These are phyloP conservation scores for Meloidogyne chitwoodi DNA, from an alignment of 1,140 invertebrate species.

Conservation along the genomic window DNA sequence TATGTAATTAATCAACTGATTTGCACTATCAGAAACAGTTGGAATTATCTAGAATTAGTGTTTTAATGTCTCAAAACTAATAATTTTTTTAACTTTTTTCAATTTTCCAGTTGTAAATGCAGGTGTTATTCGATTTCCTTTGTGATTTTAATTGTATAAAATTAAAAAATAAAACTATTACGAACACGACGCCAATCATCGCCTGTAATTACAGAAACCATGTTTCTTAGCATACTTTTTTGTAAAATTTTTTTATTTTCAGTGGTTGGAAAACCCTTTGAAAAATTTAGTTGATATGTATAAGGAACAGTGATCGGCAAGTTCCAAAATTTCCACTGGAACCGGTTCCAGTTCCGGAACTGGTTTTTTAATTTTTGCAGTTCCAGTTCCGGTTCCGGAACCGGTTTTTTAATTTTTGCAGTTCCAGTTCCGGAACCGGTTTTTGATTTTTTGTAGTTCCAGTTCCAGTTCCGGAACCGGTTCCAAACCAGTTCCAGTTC, in stretches of 20 bases:
- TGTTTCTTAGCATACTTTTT: background rate
- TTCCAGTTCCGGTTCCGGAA: no score
- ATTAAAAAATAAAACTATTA: background rate
- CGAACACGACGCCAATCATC: conserved; percentile 34
- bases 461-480: no score
- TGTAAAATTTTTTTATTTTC: conserved; percentile 1
- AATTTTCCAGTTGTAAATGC: conserved; percentile 35
- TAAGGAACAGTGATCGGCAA: no score
- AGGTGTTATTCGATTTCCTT: conserved; percentile 16
- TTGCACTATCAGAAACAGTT: background rate
- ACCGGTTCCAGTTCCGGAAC: no score
- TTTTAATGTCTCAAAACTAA: background rate
- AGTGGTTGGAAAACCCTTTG: background rate
- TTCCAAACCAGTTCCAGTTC: no score
- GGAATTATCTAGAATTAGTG: conserved; percentile 5
- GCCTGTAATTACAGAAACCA: conserved; percentile 17
- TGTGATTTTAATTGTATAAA: no score
- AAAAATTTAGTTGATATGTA: background rate
- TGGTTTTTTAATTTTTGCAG: no score
- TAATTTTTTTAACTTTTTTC: conserved; percentile 6
- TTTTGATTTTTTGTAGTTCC: no score
- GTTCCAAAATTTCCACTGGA: no score
- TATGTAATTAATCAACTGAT: background rate
- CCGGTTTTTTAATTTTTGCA: no score
- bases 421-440: no score